These are phyloP conservation scores for Condylura cristata DNA, from an alignment of 2,113 vertebrate species.

Conservation along the genomic window DNA sequence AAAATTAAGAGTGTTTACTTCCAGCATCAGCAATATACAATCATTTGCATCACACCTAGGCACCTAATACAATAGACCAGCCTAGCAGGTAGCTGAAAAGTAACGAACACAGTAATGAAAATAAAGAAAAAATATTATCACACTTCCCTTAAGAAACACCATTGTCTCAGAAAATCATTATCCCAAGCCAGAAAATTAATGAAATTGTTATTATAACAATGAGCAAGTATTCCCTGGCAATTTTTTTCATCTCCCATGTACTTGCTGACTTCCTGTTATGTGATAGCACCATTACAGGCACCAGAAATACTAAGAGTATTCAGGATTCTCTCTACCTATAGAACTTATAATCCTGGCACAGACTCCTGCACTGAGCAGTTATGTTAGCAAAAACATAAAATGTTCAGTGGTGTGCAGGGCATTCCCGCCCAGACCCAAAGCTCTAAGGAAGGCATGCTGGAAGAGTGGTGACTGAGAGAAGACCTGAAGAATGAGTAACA, in stretches of 20 bases:
- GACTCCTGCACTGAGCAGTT: not conserved
- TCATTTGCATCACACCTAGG: not conserved
- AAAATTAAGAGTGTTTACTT: not conserved
- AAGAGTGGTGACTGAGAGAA: not conserved
- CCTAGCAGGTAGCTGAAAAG: not conserved
- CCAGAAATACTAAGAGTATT: not conserved
- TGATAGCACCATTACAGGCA: not conserved
- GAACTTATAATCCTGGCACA: not conserved
- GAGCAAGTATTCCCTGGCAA: not conserved
- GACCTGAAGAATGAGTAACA: not conserved
- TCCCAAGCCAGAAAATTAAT: not conserved
- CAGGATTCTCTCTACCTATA: too few species aligned
- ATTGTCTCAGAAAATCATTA: not conserved
- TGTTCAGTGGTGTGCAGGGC: accelerated
- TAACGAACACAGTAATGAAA: not conserved
- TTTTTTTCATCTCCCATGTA: accelerated
- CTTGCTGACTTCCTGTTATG: not conserved
- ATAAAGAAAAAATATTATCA: not conserved
- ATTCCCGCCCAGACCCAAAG: not conserved
- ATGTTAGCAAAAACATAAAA: not conserved
- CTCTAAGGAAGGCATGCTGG: not conserved
- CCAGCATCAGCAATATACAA: not conserved
- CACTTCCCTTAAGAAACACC: not conserved
- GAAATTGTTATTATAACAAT: not conserved
- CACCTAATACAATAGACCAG: too few species aligned